phyloP scores from a whole-genome alignment of 2,888 invertebrate species.

The Pomacea canaliculata region DNA sequence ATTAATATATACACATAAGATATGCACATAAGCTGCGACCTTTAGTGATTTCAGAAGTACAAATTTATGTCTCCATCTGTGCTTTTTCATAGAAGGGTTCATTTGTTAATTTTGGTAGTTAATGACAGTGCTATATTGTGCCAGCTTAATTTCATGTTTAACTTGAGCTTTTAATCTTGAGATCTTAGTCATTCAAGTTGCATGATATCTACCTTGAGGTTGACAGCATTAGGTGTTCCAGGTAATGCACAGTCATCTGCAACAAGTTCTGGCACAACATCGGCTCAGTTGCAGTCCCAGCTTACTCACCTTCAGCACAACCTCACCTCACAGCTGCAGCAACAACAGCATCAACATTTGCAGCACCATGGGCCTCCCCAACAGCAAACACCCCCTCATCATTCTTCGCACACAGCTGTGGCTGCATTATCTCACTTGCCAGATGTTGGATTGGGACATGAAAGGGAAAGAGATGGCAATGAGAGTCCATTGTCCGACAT shows the following conservation, averaged over 20 bases:
- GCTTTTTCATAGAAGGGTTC: too few species aligned
- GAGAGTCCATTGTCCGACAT: slow-evolving; percentile 38
- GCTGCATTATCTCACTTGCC: slow-evolving; percentile 16
- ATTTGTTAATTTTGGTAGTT: too few species aligned
- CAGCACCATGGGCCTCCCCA: slow-evolving; percentile 24
- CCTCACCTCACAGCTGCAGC: slow-evolving; percentile 59
- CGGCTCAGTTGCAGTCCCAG: slow-evolving; percentile 76
- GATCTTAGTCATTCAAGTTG: too few species aligned
- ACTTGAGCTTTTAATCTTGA: too few species aligned
- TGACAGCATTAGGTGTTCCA: neutral
- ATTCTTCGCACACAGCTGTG: slow-evolving; percentile 24
- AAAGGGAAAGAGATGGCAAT: slow-evolving; percentile 13
- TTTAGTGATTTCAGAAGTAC: too few species aligned
- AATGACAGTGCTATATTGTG: too few species aligned
- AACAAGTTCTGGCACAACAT: slow-evolving; percentile 12
- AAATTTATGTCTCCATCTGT: too few species aligned
- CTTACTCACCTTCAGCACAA: slow-evolving; percentile 72
- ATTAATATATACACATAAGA: too few species aligned
- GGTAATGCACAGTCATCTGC: slow-evolving; percentile 11
- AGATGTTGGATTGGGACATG: slow-evolving; percentile 13
- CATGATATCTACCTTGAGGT: too few species aligned
- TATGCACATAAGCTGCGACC: too few species aligned
- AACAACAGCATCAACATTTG: slow-evolving; percentile 25
- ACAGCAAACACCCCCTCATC: slow-evolving; percentile 22
- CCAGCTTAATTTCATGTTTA: too few species aligned